Percentiles rank a stretch among this genome's conserved stretches.
Conservation (phyloP, 1,140 invertebrate species). For the Drosophila seguyi region DNA sequence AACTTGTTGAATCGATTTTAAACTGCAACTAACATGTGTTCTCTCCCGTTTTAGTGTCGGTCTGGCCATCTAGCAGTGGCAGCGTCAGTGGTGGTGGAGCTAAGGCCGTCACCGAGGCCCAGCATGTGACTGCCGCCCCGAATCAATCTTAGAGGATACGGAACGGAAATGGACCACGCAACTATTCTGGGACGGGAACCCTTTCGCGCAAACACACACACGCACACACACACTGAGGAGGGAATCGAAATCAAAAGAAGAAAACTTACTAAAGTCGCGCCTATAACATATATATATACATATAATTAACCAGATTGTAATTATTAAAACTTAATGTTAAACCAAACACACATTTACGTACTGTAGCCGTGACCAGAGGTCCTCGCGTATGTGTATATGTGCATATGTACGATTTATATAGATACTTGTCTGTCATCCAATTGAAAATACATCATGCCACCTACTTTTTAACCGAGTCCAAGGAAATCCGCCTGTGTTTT, state of each 20-base stretch:
- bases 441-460: slow-evolving; percentile 40
- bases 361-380: slow-evolving; percentile 41
- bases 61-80: slow-evolving; percentile 67
- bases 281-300: slow-evolving; percentile 13
- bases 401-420: slow-evolving; percentile 42
- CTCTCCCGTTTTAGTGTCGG: slow-evolving; percentile 66
- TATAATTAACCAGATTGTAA: slow-evolving; percentile 61
- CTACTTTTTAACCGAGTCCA: slow-evolving; percentile 28
- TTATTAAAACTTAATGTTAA: slow-evolving; percentile 71
- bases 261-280: slow-evolving; percentile 55
- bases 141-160: slow-evolving; percentile 20
- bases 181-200: slow-evolving; percentile 32
- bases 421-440: slow-evolving; percentile 37
- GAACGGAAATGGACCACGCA: slow-evolving; percentile 39
- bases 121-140: neutral
- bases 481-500: neutral
- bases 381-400: slow-evolving; percentile 16
- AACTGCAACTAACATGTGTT: slow-evolving; percentile 6
- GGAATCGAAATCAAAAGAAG: slow-evolving; percentile 34
- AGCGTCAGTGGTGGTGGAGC: slow-evolving; percentile 53
- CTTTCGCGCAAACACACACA: slow-evolving; percentile 55
- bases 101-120: slow-evolving; percentile 30
- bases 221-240: slow-evolving; percentile 16
- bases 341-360: slow-evolving; percentile 47
- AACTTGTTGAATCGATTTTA: slow-evolving; percentile 3